Percentiles rank a stretch among this genome's conserved stretches.
Conservation (phyloP, 1,140 invertebrate species). For the Drosophila kikkawai region DNA sequence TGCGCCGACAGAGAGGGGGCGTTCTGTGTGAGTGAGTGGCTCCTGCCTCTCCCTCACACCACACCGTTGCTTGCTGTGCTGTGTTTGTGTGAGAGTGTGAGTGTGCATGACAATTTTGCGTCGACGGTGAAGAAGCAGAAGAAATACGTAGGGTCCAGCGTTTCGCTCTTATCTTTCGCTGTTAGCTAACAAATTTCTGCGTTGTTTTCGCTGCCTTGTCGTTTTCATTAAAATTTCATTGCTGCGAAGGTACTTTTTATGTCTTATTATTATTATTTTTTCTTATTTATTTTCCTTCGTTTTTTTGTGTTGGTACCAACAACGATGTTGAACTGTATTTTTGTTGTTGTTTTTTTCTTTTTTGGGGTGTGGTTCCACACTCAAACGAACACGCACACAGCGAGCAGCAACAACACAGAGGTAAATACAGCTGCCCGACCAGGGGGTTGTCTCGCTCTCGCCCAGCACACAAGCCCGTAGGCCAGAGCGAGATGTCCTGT, state of each 20-base stretch:
- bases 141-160: constrained; percentile 36
- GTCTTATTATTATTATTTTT: constrained; percentile 24
- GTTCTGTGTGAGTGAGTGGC: constrained; percentile 4
- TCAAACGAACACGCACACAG: constrained; percentile 37
- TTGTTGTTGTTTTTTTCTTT: constrained; percentile 27
- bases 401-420: constrained; percentile 67
- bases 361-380: constrained; percentile 74
- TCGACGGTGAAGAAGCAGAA: constrained; percentile 19
- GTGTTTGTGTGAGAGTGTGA: constrained; percentile 8
- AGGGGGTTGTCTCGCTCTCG: constrained; percentile 35
- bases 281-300: constrained; percentile 14
- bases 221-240: constrained; percentile 82
- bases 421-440: constrained; percentile 69
- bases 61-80: neutral
- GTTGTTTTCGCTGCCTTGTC: constrained; percentile 66
- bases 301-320: constrained; percentile 14
- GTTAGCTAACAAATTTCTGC: constrained; percentile 63
- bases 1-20: constrained; percentile 20
- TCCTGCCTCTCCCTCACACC: constrained; percentile 4
- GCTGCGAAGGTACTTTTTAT: constrained; percentile 53
- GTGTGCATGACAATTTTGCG: constrained; percentile 63
- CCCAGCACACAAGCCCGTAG: neutral
- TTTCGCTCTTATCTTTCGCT: constrained; percentile 43
- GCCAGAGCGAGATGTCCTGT: neutral
- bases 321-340: constrained; percentile 69